Evolutionary conservation across 1,140 invertebrate species (phyloP).

Genomic region (Tetranychus urticae): DNA sequence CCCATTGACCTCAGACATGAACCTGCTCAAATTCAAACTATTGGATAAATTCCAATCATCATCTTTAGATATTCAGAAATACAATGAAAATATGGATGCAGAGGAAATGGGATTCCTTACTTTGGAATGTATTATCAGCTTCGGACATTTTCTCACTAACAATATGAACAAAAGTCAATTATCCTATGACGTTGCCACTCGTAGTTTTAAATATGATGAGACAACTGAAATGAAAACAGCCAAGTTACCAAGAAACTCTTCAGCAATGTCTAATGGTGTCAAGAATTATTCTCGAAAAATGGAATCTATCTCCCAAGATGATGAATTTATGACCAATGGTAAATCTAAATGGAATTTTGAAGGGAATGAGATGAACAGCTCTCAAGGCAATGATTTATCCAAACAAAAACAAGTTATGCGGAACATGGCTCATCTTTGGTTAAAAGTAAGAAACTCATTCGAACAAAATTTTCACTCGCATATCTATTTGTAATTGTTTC

Average conservation of each 20-base stretch:
- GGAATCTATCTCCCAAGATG: conserved; percentile 6
- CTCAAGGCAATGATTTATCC: neutral
- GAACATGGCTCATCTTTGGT: conserved; percentile 46
- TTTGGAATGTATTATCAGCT: neutral
- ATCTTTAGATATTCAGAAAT: neutral
- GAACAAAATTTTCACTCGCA: no score
- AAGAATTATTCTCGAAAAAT: conserved; percentile 1
- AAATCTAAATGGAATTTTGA: conserved; percentile 4
- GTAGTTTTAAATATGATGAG: no score
- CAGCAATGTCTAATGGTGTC: no score
- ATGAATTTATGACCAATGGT: neutral
- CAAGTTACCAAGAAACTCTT: no score
- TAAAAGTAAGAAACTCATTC: conserved; percentile 25
- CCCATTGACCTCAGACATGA: neutral
- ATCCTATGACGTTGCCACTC: no score
- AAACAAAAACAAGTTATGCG: conserved; percentile 31
- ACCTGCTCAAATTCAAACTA: neutral
- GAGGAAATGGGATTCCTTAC: neutral
- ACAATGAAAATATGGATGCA: neutral
- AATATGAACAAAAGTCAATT: neutral
- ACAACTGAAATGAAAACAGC: no score
- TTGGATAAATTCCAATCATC: neutral
- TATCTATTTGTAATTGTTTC: no score
- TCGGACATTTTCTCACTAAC: neutral
- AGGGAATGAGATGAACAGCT: neutral